Evolutionary conservation across 2,888 invertebrate species (phyloP), one percentile per base, ranked within the genome.

Genomic region (Ophion costatus): DNA sequence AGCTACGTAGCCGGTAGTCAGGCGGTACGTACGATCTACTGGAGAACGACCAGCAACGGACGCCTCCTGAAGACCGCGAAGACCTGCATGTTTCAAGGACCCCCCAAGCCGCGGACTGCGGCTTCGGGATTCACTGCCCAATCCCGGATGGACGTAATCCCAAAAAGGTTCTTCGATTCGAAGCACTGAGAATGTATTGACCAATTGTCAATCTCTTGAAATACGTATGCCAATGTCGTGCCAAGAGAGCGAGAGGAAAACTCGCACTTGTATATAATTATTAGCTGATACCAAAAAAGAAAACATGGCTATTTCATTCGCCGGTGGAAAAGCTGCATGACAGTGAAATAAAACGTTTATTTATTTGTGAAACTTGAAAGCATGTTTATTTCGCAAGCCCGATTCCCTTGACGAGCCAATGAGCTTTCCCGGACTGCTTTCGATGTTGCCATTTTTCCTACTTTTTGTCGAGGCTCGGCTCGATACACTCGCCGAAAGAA

Each of bases 11-110:
- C 96, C 71, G 96, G 97, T 71, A 95, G 96, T 84, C 96, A 97
- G 90, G 97, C 96, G 0, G 95, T 97, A 29, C 97, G 97, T 91
- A 97, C 97, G 0, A 96, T 97, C 0, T 97, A 97, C 90, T 97
- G 97, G 97, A 94, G 97, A 89, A 95, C 95, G 14, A 86, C 89
- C 56, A 89, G 87, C 76, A 90, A 90, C 20, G 92, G 91, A 29
- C 90, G 91, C 42, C 83, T 92, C 22, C 80, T 92, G 80, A 92
- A 92, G 80, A 92, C 92, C 0, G 91, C 92, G 1, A 92, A 90
- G 80, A 92, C 91, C 24, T 92, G 91, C 86, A 90, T 90, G 90
- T 92, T 92, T 75, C 91, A 91, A 88, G 92, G 92, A 38, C 92
- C 92, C n/a, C 92, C 92, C 24, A 90, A 91, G 64, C 91, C 92